Evolutionary conservation across 2,797 vertebrate species (phyloP).

Genomic region (Enteromius trimaculatus): DNA sequence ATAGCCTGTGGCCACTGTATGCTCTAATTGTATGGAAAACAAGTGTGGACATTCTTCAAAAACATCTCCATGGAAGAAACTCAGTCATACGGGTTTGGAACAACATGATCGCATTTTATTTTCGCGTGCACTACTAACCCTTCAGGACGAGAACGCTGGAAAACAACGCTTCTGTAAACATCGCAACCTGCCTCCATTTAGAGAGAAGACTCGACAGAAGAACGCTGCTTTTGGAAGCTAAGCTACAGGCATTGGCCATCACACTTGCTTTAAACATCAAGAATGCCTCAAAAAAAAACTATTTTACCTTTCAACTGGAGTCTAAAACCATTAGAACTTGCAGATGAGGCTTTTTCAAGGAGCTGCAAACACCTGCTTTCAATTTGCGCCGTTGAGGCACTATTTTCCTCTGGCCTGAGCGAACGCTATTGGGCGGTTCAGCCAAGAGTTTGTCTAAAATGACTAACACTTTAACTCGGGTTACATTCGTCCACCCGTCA

Average conservation of each 20-base stretch:
- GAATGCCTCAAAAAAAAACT: constrained; percentile 8
- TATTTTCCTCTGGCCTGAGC: constrained; percentile 38
- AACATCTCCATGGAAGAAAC: constrained; percentile 4
- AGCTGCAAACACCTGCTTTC: constrained; percentile 43
- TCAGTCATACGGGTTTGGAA: constrained; percentile 5
- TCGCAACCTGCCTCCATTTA: constrained; percentile 25
- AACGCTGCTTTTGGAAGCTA: constrained; percentile 15
- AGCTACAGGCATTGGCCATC: constrained; percentile 15
- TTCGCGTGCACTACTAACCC: background rate
- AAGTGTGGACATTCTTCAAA: background rate
- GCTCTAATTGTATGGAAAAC: constrained; percentile 1
- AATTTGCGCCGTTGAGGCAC: constrained; percentile 34
- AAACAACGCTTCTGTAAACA: constrained; percentile 24
- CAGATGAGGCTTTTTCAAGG: constrained; percentile 34
- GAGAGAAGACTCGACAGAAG: constrained; percentile 1
- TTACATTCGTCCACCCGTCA: constrained; percentile 12
- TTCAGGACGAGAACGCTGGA: background rate
- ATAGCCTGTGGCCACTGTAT: background rate
- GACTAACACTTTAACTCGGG: constrained; percentile 40
- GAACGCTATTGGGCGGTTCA: constrained; percentile 14
- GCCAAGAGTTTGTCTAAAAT: constrained; percentile 44
- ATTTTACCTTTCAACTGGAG: constrained; percentile 44
- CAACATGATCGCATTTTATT: background rate
- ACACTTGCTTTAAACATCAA: constrained; percentile 22
- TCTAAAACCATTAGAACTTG: constrained; percentile 42